Evolutionary conservation across 1,140 invertebrate genomes (phyloP), one percentile per base, ranked within the genome.

Genomic region (Drosophila subobscura): DNA sequence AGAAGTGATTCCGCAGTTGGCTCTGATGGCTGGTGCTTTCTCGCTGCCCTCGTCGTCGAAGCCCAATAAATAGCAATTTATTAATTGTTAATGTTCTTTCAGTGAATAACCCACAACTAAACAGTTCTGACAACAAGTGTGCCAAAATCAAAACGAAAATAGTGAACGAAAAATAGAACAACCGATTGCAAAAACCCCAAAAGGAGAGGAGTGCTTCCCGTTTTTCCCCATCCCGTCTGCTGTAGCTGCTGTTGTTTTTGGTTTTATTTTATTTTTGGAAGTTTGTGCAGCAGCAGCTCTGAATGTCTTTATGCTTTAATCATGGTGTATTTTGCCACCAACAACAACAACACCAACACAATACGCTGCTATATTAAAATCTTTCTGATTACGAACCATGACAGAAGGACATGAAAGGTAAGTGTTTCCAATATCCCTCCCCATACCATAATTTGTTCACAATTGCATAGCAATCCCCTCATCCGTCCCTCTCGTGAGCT

Each of bases 321-420:
- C 93, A 94, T 94, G 93, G 93, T 94, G 93, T 93, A 94, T 93
- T 93, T 93, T 92, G 93, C 93, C 81, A 93, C 83, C 83, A 89
- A 76, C 84, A 88, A 86, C 81, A 84, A 85, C 83, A 91, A 89
- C 85, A 89, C 79, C 89, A 77, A 89, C 84, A 89, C 93, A 92
- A 94, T 93, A 94, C 93, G 92, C 93, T 93, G 93, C 92, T 93
- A 93, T 93, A 94, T 93, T 95, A 95, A 94, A 92, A 93, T 90
- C 94, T 94, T 94, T 92, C 92, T 93, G 92, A 93, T 93, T 92
- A 94, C 94, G 92, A 94, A 95, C 93, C 94, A 95, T 95, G 94
- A 95, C 94, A 93, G 94, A 95, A 93, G 93, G 93, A 94, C 94
- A 93, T 95, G 94, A 95, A 93, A 94, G 94, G 94, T 95, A 93